Conservation (phyloP, 1,140 invertebrate genomes). For the Apis florea region DNA sequence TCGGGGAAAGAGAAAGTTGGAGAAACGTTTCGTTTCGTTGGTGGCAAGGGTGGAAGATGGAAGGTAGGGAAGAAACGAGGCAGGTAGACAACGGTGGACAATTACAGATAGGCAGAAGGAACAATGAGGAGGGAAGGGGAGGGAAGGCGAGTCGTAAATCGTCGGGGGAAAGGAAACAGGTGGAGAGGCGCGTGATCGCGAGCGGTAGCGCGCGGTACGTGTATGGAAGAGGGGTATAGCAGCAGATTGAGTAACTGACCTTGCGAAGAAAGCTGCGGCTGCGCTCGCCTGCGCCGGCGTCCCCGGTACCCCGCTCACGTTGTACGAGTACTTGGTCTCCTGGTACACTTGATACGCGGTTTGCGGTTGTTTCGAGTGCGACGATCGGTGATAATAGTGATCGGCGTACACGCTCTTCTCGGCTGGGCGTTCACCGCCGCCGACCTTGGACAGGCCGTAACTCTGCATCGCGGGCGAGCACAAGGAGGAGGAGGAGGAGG, state of each 20-base stretch:
- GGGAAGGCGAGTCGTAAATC: constrained; percentile 24
- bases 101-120: constrained; percentile 35
- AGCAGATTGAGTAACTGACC: constrained; percentile 72
- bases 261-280: constrained; percentile 79
- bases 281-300: constrained; percentile 78
- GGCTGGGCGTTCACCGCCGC: constrained; percentile 48
- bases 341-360: constrained; percentile 74
- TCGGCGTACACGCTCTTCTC: constrained; percentile 73
- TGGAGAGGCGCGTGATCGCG: constrained; percentile 52
- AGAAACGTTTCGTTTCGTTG: background rate
- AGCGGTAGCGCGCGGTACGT: no score
- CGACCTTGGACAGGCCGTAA: constrained; percentile 60
- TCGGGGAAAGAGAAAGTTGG: no score
- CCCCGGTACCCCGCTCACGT: constrained; percentile 77
- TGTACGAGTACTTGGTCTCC: constrained; percentile 79
- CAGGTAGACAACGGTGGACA: constrained; percentile 27
- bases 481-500: background rate
- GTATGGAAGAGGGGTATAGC: no score
- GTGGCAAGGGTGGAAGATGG: background rate
- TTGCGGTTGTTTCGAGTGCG: constrained; percentile 70
- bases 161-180: constrained; percentile 47
- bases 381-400: constrained; percentile 72
- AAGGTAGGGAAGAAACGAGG: constrained; percentile 33
- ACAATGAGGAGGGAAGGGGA: constrained; percentile 32
- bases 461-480: constrained; percentile 54